Evolutionary conservation across 1,140 invertebrate genomes (phyloP).

Genomic region (Macrobrachium rosenbergii): DNA sequence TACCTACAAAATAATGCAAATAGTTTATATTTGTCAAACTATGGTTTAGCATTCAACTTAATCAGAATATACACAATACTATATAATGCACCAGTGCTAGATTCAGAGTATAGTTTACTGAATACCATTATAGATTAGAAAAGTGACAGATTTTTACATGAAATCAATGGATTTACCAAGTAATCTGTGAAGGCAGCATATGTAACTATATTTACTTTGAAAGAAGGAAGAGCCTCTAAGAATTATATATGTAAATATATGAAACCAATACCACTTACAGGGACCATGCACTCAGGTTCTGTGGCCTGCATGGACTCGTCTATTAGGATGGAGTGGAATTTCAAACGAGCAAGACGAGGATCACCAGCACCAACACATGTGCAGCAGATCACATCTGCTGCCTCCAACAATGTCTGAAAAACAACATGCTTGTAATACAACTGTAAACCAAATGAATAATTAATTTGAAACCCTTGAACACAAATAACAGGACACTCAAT

Average conservation of each 20-base stretch:
- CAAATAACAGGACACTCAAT: too few species aligned
- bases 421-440: not conserved
- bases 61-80: too few species aligned
- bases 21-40: too few species aligned
- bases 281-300: constrained; percentile 98
- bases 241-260: too few species aligned
- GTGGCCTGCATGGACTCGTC: constrained; percentile 97
- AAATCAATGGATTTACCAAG: too few species aligned
- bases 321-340: constrained; percentile 97
- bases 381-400: constrained; percentile 98
- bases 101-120: too few species aligned
- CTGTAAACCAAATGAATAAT: not conserved
- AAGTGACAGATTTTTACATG: too few species aligned
- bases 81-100: too few species aligned
- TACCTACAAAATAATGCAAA: too few species aligned
- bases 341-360: constrained; percentile 88
- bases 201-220: not conserved
- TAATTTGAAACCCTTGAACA: not conserved
- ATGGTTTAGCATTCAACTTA: too few species aligned
- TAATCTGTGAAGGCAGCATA: not conserved
- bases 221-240: too few species aligned
- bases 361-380: constrained; percentile 99
- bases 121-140: too few species aligned
- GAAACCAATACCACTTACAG: constrained; percentile 75
- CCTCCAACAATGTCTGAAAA: constrained; percentile 79